Conservation (phyloP, 2,113 vertebrate species). For the Cettia cetti region DNA sequence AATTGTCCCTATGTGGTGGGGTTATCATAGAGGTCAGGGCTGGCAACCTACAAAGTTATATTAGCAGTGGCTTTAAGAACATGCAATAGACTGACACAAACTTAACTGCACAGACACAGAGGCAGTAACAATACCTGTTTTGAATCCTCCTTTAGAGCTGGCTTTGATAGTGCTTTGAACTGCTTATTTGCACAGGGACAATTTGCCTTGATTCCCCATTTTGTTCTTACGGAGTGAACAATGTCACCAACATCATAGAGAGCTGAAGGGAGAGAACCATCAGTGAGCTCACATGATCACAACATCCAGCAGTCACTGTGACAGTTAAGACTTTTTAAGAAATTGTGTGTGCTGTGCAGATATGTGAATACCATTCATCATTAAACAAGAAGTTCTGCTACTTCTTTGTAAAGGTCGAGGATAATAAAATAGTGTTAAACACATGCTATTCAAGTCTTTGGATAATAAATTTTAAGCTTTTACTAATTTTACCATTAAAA, state of each 20-base stretch:
- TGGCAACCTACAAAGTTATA: neutral
- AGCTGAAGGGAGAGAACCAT: constrained; percentile 57
- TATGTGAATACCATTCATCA: neutral
- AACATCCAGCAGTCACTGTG: neutral
- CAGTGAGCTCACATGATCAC: neutral
- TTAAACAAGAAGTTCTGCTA: neutral
- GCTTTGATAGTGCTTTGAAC: constrained; percentile 73
- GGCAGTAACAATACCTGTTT: constrained; percentile 70
- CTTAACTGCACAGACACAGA: neutral
- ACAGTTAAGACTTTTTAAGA: neutral
- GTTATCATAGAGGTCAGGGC: neutral
- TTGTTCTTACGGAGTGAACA: constrained; percentile 78
- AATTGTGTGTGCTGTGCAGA: neutral
- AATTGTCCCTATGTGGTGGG: accelerated
- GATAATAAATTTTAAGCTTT: neutral
- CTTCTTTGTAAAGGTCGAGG: neutral
- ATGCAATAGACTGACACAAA: neutral
- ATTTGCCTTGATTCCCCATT: constrained; percentile 82
- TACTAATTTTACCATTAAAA: neutral
- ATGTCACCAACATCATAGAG: constrained; percentile 83
- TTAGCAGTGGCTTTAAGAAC: neutral
- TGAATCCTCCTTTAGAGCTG: constrained; percentile 74
- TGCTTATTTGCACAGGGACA: constrained; percentile 80
- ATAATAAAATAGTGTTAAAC: neutral
- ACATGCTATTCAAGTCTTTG: neutral